Evolutionary conservation across 2,113 vertebrate species (phyloP), one percentile per base, ranked within the genome.

Genomic region (Ochotona princeps): DNA sequence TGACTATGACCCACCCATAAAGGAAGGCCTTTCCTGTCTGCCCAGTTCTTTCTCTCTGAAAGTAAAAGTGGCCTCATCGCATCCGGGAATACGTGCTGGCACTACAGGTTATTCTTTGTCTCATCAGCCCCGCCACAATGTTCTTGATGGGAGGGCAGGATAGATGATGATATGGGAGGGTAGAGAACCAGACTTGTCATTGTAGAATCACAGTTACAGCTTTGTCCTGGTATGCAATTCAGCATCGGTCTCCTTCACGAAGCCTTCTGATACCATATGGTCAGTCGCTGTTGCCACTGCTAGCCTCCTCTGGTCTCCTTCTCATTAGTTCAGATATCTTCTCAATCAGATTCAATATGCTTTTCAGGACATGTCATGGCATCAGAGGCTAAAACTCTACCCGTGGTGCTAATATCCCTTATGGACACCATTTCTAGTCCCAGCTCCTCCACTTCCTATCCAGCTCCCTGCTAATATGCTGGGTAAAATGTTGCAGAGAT

Each of bases 211-310:
- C 38, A 38, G 72, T 47, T 47, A 18, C 32, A 73, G 13, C 26
- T 72, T 79, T 85, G 60, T 80, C 87, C 26, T 51, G 49, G 63
- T 54, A 18, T 12, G 9, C 44, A 26, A 83, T 70, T 76, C 18
- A 61, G 18, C 51, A 38, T 0, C 20, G 32, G 20, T 32, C n/a
- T 83, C 69, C 47, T 79, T 74, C 85, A 20, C 47, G 63, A 79
- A 94, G 38, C 18, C 78, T 94, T 90, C 60, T 81, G 25, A 32
- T 87, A 73, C 76, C 84, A 82, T 32, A 60, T 23, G 69, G 35
- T 38, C 32, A 57, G 25, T 54, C 67, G 75, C 78, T 76, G 30
- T 25, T 38, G 13, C 38, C 38, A 44, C 1, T 76, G 70, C 66
- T 74, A 60, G 38, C 12, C 12, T 20, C 74, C 47, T 73, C 25